A percentile compares a stretch with the other conserved stretches of the same genome.
Conservation (phyloP, 2,113 vertebrate genomes). For the Clupea harengus region DNA sequence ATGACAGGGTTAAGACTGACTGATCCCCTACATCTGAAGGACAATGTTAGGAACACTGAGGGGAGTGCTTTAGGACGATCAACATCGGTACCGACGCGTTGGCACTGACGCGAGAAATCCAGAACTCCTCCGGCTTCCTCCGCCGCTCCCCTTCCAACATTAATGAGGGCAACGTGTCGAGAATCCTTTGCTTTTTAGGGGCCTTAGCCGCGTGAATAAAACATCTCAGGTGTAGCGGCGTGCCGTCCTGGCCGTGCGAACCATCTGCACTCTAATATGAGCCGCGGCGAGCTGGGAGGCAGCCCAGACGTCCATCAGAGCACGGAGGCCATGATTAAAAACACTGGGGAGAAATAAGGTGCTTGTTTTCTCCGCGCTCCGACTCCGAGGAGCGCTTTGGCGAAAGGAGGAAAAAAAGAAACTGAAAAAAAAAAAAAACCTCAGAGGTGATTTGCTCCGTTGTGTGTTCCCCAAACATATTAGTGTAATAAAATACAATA, state of each 20-base stretch:
- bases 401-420: not conserved
- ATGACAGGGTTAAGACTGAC: not conserved
- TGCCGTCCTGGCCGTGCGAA: not conserved
- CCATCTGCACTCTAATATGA: slow-evolving; percentile 9
- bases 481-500: slow-evolving; percentile 31
- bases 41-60: not conserved
- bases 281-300: not conserved
- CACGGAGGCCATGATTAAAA: slow-evolving; percentile 18
- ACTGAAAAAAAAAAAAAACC: not conserved
- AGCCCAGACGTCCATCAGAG: slow-evolving; percentile 21
- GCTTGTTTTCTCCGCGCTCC: slow-evolving; percentile 4
- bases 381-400: not conserved
- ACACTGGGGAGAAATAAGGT: slow-evolving; percentile 17
- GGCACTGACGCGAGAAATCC: not conserved
- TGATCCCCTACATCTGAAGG: not conserved
- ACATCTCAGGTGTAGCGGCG: not conserved
- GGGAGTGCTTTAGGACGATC: not conserved
- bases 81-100: not conserved
- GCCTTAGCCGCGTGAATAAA: not conserved
- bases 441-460: slow-evolving; percentile 24
- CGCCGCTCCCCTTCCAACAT: not conserved
- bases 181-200: not conserved
- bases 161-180: not conserved
- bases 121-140: not conserved
- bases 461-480: slow-evolving; percentile 24